A percentile compares a stretch with the other conserved stretches of the same genome.
Evolutionary conservation across 1,140 invertebrate species (phyloP).

Genomic region (Drosophila nebulosa): DNA sequence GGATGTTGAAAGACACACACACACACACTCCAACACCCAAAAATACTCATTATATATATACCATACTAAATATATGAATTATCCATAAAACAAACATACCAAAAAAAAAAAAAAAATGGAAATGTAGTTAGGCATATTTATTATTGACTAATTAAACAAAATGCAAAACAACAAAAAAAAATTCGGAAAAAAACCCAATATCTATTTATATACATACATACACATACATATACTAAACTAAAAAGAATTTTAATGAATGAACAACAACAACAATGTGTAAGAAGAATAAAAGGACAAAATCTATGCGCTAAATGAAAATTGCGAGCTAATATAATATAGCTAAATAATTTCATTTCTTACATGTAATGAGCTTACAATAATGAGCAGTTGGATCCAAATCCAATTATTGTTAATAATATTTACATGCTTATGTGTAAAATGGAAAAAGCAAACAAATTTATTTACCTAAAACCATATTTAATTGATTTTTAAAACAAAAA

Average conservation of each 20-base stretch:
- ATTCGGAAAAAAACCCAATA: constrained; percentile 38
- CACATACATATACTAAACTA: constrained; percentile 45
- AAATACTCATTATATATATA: constrained; percentile 4
- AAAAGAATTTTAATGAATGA: constrained; percentile 58
- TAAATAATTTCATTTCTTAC: constrained; percentile 42
- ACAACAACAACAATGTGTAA: background rate
- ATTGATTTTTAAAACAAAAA: constrained; percentile 49
- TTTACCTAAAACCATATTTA: constrained; percentile 43
- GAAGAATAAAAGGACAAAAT: constrained; percentile 14
- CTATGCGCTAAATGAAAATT: constrained; percentile 26
- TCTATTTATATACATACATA: constrained; percentile 37
- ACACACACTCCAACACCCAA: constrained; percentile 4
- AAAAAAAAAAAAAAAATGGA: background rate
- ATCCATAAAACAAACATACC: constrained; percentile 1
- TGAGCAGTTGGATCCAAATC: constrained; percentile 25
- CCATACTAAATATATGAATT: background rate
- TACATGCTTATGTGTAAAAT: constrained; percentile 40
- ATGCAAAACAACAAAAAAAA: background rate
- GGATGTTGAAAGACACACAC: background rate
- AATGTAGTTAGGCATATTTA: constrained; percentile 52
- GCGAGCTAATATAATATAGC: constrained; percentile 22
- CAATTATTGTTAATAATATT: constrained; percentile 53
- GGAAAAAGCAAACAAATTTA: constrained; percentile 41
- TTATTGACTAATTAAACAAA: constrained; percentile 55
- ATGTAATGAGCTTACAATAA: constrained; percentile 63